A percentile compares a stretch with the other conserved stretches of the same genome.
Evolutionary conservation across 2,113 vertebrate species (phyloP).

Genomic region (Piprites chloris): DNA sequence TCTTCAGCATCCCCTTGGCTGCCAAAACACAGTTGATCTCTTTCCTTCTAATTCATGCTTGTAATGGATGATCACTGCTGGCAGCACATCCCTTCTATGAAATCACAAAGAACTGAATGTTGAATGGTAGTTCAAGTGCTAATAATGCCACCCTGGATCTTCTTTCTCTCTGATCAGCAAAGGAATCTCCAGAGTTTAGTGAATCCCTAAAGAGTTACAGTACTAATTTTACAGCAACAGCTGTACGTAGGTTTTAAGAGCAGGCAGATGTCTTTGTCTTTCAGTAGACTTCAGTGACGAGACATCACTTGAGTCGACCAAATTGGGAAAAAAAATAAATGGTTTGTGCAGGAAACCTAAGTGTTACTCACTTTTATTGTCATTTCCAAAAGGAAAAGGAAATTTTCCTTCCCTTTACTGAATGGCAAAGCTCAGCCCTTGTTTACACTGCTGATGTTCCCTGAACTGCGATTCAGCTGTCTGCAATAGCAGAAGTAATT

Average conservation of each 20-base stretch:
- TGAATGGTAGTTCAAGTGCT: not conserved
- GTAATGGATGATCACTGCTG: not conserved
- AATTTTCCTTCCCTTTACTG: not conserved
- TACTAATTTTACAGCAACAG: conserved; percentile 4
- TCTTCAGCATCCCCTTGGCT: not conserved
- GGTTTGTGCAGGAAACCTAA: not conserved
- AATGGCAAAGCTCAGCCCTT: not conserved
- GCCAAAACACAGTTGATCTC: not conserved
- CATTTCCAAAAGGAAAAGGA: not conserved
- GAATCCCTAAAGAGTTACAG: not conserved
- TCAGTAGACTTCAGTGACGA: not conserved
- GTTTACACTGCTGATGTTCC: not conserved
- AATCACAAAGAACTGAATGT: not conserved
- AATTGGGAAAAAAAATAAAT: not conserved
- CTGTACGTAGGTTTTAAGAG: not conserved
- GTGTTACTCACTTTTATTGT: not conserved
- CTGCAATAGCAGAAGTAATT: not conserved
- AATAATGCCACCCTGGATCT: not conserved
- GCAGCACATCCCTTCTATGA: not conserved
- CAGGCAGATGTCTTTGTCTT: not conserved
- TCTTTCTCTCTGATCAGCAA: not conserved
- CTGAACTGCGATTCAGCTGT: not conserved
- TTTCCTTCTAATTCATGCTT: not conserved
- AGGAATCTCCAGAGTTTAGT: not conserved
- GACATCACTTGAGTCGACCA: not conserved